Conservation (phyloP, 2,888 invertebrate species). For the Embidobia sp. region DNA sequence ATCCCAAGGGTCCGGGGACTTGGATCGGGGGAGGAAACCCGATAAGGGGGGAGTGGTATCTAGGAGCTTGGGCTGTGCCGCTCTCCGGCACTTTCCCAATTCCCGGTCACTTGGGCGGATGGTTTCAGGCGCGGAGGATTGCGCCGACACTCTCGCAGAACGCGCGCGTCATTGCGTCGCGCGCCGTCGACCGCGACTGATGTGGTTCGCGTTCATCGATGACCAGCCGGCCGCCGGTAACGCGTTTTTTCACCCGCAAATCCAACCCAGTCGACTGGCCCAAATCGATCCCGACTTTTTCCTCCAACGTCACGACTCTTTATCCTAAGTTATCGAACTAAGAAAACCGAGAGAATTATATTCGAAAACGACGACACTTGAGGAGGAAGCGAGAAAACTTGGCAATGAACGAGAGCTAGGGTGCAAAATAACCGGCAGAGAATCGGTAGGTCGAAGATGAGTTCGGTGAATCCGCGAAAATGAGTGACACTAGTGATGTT, state of each 20-base stretch:
- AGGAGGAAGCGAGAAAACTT: too few species aligned
- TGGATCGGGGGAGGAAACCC: slow-evolving; percentile 46
- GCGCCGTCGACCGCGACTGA: slow-evolving; percentile 80
- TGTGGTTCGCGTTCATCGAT: slow-evolving; percentile 64
- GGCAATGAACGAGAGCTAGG: too few species aligned
- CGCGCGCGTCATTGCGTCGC: slow-evolving; percentile 78
- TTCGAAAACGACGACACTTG: too few species aligned
- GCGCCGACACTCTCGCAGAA: slow-evolving; percentile 66
- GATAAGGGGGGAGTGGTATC: slow-evolving; percentile 67
- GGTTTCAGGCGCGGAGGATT: slow-evolving; percentile 76
- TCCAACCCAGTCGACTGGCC: neutral
- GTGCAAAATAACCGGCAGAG: too few species aligned
- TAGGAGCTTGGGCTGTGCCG: slow-evolving; percentile 74
- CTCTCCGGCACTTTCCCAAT: slow-evolving; percentile 66
- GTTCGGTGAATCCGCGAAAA: too few species aligned
- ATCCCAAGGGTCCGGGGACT: too few species aligned
- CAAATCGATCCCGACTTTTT: too few species aligned
- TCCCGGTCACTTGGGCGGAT: slow-evolving; percentile 67
- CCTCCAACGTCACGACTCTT: too few species aligned
- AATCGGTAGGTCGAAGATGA: too few species aligned
- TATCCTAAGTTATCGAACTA: too few species aligned
- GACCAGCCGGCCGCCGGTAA: slow-evolving; percentile 39
- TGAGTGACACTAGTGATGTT: too few species aligned
- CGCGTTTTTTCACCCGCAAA: slow-evolving; percentile 30
- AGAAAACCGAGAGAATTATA: too few species aligned